Percentiles rank a stretch among this genome's conserved stretches.
Evolutionary conservation across 92 coral and sea anemone species (phyloP).

Genomic region (Phenganax marumi): DNA sequence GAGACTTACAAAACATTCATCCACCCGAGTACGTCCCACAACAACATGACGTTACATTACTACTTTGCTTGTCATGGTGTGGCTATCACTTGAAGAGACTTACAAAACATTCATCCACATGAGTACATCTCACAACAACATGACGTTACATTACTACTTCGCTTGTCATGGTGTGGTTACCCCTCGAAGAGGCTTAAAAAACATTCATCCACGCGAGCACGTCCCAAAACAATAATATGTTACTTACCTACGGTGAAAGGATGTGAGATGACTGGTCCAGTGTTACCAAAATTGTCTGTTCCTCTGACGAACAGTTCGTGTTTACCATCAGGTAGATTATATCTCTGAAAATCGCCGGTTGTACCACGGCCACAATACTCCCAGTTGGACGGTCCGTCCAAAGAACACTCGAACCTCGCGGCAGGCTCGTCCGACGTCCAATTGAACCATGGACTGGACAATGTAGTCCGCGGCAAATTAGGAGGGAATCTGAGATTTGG

Average conservation of each 20-base stretch:
- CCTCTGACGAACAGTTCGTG: slow-evolving; percentile 9
- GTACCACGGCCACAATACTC: slow-evolving; percentile 6
- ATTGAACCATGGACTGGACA: slow-evolving; percentile 6
- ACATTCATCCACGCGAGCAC: no score
- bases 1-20: no score
- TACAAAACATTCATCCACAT: no score
- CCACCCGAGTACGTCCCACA: no score
- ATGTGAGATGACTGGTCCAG: slow-evolving; percentile 5
- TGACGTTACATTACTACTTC: no score
- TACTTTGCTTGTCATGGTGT: no score
- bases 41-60: no score
- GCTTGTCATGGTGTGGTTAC: no score
- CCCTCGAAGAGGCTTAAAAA: no score
- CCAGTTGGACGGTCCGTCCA: slow-evolving; percentile 5
- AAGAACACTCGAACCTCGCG: slow-evolving; percentile 5
- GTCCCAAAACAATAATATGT: no score
- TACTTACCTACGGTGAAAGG: slow-evolving; percentile 14
- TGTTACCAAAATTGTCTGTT: background rate
- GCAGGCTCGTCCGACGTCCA: slow-evolving; percentile 15
- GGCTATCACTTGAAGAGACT: no score
- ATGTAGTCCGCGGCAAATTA: background rate
- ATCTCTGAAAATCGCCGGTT: background rate
- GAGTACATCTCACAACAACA: no score
- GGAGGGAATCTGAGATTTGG: background rate
- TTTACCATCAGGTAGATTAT: slow-evolving; percentile 12